Evolutionary conservation across 2,113 vertebrate genomes (phyloP).

Genomic region (Strix aluco): DNA sequence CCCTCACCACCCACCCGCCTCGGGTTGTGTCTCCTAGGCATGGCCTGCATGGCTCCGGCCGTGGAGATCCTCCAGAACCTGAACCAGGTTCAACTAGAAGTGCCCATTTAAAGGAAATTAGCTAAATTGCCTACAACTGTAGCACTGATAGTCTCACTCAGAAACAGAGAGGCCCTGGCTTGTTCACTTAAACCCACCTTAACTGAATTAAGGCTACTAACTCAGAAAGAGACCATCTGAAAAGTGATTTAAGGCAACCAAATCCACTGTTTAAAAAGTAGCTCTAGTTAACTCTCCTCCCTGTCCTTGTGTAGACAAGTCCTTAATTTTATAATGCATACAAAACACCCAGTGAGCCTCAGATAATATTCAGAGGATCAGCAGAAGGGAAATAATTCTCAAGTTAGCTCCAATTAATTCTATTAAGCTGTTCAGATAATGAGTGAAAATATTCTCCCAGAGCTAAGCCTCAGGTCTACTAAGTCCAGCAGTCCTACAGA

Average conservation of each 20-base stretch:
- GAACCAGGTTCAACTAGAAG: not conserved
- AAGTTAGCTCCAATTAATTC: not conserved
- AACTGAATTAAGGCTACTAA: not conserved
- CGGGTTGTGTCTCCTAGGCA: accelerated
- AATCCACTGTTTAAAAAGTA: not conserved
- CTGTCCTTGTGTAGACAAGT: not conserved
- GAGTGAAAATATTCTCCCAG: not conserved
- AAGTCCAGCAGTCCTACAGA: not conserved
- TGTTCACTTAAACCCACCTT: not conserved
- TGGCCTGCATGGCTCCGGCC: accelerated
- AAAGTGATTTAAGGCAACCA: not conserved
- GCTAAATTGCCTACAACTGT: not conserved
- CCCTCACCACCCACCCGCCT: not conserved
- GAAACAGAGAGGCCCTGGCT: not conserved
- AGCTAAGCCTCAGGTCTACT: not conserved
- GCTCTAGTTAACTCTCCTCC: not conserved
- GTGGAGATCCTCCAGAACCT: not conserved
- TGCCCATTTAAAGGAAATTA: not conserved
- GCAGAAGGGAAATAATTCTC: not conserved
- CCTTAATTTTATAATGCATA: not conserved
- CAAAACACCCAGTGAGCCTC: not conserved
- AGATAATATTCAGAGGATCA: not conserved
- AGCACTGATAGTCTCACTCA: not conserved
- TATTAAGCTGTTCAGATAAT: not conserved
- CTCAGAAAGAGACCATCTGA: not conserved